A percentile compares a stretch with the other conserved stretches of the same genome.
Conservation (phyloP, 1,140 invertebrate species). For the Calosoma granatense region DNA sequence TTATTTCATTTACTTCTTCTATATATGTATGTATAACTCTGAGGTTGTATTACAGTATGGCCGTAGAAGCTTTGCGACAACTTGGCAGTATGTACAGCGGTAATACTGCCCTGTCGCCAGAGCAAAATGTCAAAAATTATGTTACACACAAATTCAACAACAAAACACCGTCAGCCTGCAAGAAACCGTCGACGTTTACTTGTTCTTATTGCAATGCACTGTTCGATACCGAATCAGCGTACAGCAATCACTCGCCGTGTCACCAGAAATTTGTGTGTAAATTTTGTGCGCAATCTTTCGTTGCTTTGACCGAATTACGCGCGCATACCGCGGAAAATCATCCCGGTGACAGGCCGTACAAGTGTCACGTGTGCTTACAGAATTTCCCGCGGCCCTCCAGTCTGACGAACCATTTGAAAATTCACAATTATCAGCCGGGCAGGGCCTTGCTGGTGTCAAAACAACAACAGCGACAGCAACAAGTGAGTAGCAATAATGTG, state of each 20-base stretch:
- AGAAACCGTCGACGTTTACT: background rate
- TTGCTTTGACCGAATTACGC: background rate
- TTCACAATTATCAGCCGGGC: slow-evolving; percentile 38
- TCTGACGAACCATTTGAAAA: slow-evolving; percentile 42
- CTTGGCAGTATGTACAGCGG: slow-evolving; percentile 36
- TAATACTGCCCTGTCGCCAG: too few relatives aligned
- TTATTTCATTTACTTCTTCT: background rate
- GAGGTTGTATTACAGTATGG: slow-evolving; percentile 32
- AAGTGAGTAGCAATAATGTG: slow-evolving; percentile 18
- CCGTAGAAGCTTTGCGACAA: slow-evolving; percentile 39
- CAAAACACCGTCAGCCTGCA: too few relatives aligned
- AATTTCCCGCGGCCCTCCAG: slow-evolving; percentile 40
- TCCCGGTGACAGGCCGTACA: slow-evolving; percentile 26
- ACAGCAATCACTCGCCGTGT: background rate
- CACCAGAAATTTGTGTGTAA: background rate
- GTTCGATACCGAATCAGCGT: background rate
- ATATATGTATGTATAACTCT: slow-evolving; percentile 7
- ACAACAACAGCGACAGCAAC: slow-evolving; percentile 18
- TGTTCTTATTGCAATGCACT: background rate
- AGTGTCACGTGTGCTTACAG: slow-evolving; percentile 36
- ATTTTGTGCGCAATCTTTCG: background rate
- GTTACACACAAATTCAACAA: too few relatives aligned
- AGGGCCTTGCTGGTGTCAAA: slow-evolving; percentile 32
- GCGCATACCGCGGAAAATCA: background rate
- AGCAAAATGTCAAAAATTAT: too few relatives aligned